A percentile compares a stretch with the other conserved stretches of the same genome.
Evolutionary conservation across 2,797 vertebrate genomes (phyloP).

Genomic region (Strix occidentalis): DNA sequence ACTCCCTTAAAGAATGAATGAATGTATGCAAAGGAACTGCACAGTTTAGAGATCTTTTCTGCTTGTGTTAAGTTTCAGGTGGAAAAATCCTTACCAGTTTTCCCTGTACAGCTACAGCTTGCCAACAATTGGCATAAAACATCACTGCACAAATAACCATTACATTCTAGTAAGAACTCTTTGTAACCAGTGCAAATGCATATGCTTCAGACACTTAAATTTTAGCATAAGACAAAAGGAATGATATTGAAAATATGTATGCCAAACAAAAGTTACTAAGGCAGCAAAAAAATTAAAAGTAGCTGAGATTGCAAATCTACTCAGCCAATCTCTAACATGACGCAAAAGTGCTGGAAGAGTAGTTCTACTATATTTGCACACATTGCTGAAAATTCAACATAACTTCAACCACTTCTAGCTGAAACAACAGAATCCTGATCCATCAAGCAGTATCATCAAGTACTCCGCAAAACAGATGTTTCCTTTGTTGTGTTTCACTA

Average conservation of each 20-base stretch:
- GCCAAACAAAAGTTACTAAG: not conserved
- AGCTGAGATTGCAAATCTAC: not conserved
- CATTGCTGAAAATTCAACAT: not conserved
- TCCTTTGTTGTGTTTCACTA: not conserved
- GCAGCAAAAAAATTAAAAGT: not conserved
- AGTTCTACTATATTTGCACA: not conserved
- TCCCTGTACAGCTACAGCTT: not conserved
- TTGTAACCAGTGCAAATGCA: not conserved
- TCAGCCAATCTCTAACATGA: not conserved
- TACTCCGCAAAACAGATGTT: not conserved
- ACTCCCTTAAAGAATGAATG: not conserved
- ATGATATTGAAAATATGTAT: not conserved
- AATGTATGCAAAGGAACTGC: not conserved
- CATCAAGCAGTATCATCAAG: not conserved
- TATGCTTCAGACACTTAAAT: not conserved
- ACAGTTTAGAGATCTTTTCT: not conserved
- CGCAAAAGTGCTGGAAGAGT: not conserved
- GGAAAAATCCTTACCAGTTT: not conserved
- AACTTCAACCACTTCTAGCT: not conserved
- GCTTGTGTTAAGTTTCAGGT: not conserved
- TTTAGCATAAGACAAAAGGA: not conserved
- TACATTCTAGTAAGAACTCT: not conserved
- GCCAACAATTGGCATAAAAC: not conserved
- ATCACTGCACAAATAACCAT: not conserved
- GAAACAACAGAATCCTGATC: not conserved